These are phyloP conservation scores for Unio pictorum DNA, from an alignment of 2,888 invertebrate species.

Conservation along the genomic window DNA sequence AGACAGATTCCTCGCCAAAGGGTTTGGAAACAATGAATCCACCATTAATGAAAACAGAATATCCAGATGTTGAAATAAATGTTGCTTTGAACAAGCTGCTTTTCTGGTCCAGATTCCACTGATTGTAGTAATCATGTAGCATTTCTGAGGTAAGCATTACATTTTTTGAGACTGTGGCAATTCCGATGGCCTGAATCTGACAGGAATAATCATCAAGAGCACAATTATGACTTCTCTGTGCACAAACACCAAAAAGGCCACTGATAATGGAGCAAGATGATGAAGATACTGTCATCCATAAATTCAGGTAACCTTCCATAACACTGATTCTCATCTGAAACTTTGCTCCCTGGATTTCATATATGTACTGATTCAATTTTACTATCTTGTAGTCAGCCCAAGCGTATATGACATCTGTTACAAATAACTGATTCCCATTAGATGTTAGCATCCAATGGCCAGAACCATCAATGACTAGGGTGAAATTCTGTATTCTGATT, in stretches of 20 bases:
- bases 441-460: slow-evolving; percentile 9
- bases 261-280: too few relatives aligned
- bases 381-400: slow-evolving; percentile 9
- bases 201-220: too few relatives aligned
- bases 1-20: not conserved
- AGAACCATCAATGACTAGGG: slow-evolving; percentile 12
- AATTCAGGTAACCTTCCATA: slow-evolving; percentile 24
- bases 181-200: too few relatives aligned
- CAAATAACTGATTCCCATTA: slow-evolving; percentile 5
- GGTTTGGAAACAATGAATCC: slow-evolving; percentile 7
- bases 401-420: slow-evolving; percentile 3
- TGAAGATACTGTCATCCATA: not conserved
- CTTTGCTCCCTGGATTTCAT: slow-evolving; percentile 12
- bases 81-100: not conserved
- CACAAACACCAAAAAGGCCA: too few relatives aligned
- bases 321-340: slow-evolving; percentile 16
- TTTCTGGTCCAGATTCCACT: not conserved
- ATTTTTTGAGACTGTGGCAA: not conserved
- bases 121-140: not conserved
- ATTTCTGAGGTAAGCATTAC: not conserved
- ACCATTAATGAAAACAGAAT: slow-evolving; percentile 6
- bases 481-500: slow-evolving; percentile 9
- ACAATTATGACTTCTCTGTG: too few relatives aligned
- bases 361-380: slow-evolving; percentile 15
- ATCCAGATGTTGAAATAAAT: slow-evolving; percentile 6